Evolutionary conservation across 2,113 vertebrate species (phyloP).

Genomic region (Sinocyclocheilus rhinocerous): DNA sequence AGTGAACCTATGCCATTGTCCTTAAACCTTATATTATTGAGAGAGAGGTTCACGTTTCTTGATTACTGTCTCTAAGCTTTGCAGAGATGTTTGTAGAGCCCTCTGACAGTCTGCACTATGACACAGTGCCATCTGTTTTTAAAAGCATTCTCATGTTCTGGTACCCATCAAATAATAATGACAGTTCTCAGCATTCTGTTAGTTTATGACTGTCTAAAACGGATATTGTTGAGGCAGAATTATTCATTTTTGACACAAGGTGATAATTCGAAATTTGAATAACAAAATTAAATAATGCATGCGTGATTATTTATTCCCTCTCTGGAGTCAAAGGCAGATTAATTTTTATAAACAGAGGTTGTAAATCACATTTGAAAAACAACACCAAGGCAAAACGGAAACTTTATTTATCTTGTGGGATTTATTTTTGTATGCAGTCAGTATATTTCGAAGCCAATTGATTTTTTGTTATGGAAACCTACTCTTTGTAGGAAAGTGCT

Average conservation of each 20-base stretch:
- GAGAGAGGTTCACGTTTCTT: constrained; percentile 29
- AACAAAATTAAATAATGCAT: constrained; percentile 49
- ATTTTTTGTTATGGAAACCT: constrained; percentile 51
- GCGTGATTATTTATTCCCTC: constrained; percentile 54
- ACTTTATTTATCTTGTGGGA: constrained; percentile 50
- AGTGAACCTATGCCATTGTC: constrained; percentile 40
- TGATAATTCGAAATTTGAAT: constrained; percentile 48
- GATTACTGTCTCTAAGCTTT: constrained; percentile 36
- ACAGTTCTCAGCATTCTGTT: constrained; percentile 33
- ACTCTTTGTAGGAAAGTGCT: constrained; percentile 63
- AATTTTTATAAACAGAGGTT: constrained; percentile 54
- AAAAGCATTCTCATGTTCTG: background rate
- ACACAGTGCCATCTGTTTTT: constrained; percentile 3
- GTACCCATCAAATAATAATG: constrained; percentile 33
- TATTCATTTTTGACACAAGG: constrained; percentile 35
- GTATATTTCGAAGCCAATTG: constrained; percentile 67
- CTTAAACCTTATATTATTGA: constrained; percentile 49
- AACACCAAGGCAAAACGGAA: constrained; percentile 39
- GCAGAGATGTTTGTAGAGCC: constrained; percentile 2
- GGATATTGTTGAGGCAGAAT: constrained; percentile 31
- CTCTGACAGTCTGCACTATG: constrained; percentile 10
- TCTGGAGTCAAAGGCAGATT: constrained; percentile 45
- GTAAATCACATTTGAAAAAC: constrained; percentile 45
- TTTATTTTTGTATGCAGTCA: constrained; percentile 65
- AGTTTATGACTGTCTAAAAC: constrained; percentile 4